Conservation (phyloP, 2,113 vertebrate genomes). For the Urocynchramus pylzowi region DNA sequence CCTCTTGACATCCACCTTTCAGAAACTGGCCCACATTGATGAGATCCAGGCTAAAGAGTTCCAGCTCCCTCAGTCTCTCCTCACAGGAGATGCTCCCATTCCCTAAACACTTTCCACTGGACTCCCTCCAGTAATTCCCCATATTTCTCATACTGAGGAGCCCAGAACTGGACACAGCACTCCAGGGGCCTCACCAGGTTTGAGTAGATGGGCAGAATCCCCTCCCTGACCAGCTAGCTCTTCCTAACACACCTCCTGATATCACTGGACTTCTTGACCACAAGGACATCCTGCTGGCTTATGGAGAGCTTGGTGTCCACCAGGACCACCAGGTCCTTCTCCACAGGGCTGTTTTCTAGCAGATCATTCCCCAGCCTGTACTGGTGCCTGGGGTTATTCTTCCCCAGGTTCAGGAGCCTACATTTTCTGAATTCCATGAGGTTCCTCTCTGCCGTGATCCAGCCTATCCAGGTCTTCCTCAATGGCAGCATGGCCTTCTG, state of each 20-base stretch:
- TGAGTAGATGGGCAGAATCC: background rate
- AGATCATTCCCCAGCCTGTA: rapidly evolving
- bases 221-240: background rate
- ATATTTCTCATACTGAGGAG: rapidly evolving
- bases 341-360: background rate
- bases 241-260: background rate
- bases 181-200: background rate
- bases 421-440: background rate
- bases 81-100: rapidly evolving
- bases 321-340: background rate
- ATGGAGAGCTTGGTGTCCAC: background rate
- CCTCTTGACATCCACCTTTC: rapidly evolving
- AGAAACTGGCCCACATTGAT: background rate
- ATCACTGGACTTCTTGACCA: background rate
- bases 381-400: background rate
- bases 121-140: background rate
- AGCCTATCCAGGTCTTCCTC: background rate
- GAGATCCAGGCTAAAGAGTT: background rate
- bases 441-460: background rate
- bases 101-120: background rate
- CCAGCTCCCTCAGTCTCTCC: background rate
- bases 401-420: background rate
- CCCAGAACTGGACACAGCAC: background rate
- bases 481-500: background rate
- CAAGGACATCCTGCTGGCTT: background rate